Base-by-base conservation (phyloP, 2,888 invertebrate genomes). In the Drosophila greeni region DNA sequence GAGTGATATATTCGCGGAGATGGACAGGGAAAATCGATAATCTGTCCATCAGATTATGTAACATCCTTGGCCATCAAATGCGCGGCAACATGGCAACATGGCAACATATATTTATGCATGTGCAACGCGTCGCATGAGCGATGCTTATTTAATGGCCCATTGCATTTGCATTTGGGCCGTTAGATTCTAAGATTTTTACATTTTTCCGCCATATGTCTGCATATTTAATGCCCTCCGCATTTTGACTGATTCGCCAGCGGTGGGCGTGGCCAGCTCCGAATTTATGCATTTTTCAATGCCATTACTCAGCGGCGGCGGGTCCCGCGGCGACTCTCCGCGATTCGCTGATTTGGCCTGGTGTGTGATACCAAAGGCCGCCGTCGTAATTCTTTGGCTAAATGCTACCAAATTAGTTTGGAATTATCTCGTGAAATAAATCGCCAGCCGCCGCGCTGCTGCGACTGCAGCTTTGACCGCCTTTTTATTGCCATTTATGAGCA, bases 201-300 rank as follows among this genome's bases (percentile, higher is more conserved):
- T 67, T 58, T 66, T 66, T 43, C 40, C 47, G 47, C 66, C 68
- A 66, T 68, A 52, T 66, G 47, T 59, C 39, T 66, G 60, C 47
- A 60, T 68, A 53, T 65, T 65, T 64, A 64, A 62, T 62, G 62
- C 51, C 34, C 29, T 60, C 31, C 39, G 55, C 71, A 42, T 57
- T 57, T 72, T 78, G 82, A 79, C 48, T 72, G 79, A 84, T 82
- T 78, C 65, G 61, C 72, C 57, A 40, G 14, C 42, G 60, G 48
- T 66, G 72, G 79, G 79, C 82, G 79, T 52, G 51, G 47, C 12
- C 53, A 14, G 45, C 16, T 36, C 6, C 4, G 72, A 76, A 84
- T 79, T 74, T 84, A 79, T 79, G 84, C 84, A 79, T 76, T 76
- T 79, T 74, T 82, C 84, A 82, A 84, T 79, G 79, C 74, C 79